Base-by-base conservation (phyloP, 2,888 invertebrate species). In the Scaptomyza caliginosa region DNA sequence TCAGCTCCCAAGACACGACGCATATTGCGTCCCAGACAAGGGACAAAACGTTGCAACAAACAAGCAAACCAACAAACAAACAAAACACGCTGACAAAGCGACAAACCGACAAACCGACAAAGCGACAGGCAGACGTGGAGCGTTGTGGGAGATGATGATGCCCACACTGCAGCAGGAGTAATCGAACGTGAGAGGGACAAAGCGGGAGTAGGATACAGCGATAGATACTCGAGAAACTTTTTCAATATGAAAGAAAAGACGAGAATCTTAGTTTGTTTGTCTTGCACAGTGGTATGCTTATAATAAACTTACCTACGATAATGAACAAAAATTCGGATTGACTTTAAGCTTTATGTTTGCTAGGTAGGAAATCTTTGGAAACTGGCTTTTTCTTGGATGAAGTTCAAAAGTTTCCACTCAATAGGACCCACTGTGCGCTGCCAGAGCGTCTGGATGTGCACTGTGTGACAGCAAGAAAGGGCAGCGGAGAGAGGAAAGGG, bases 221-320 rank as follows among this genome's bases (percentile, higher is more conserved):
- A 82, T 68, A 69, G 79, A 78, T 52, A 69, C 67, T 82, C 55
- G 60, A 58, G 69, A 77, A 84, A 85, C 70, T 86, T 86, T 86
- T 86, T 85, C 79, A 82, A 80, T 80, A 78, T 72, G 55, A 72
- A 66, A 59, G 38, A 58, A 51, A 52, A 39, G 36, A 46, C 38
- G 17, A 55, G 34, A 5, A 11, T 16, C 16, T 24, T 4, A 19
- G 45, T n/a, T n/a, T n/a, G 48, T 11, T n/a, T 32, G 7, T 30
- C 13, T 23, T 5, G 68, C 54, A 71, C 71, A 43, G 62, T 71
- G 71, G 73, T n/a, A 0, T 3, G n/a, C n/a, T n/a, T n/a, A n/a
- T n/a, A n/a, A n/a, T n/a, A n/a, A n/a, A n/a, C n/a, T n/a, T n/a
- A n/a, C n/a, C n/a, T n/a, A n/a, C n/a, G n/a, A n/a, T n/a, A n/a